These are phyloP conservation scores for Beris morrisii DNA, from an alignment of 2,888 invertebrate species.

Conservation along the genomic window DNA sequence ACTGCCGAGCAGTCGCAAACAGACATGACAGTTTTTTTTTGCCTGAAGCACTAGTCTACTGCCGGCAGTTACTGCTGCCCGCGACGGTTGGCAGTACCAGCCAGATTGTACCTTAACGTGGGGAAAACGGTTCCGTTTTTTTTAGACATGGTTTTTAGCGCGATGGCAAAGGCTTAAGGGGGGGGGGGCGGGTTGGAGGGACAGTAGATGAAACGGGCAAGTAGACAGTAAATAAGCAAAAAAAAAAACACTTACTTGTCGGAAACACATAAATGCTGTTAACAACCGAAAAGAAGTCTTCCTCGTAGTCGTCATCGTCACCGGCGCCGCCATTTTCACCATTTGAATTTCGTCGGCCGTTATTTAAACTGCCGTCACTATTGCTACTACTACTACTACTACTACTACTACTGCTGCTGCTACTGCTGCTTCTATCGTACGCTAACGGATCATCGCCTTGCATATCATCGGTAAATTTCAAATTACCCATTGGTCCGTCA, in stretches of 20 bases:
- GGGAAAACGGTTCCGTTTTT: too few relatives aligned
- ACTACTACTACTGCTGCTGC: background rate
- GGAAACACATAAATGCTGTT: slow-evolving; percentile 54
- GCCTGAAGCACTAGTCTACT: too few relatives aligned
- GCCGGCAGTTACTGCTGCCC: too few relatives aligned
- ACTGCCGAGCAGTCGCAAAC: too few relatives aligned
- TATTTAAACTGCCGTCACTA: background rate
- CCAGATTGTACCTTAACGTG: too few relatives aligned
- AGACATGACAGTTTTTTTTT: too few relatives aligned
- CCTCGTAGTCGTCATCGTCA: slow-evolving; percentile 41
- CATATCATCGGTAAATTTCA: slow-evolving; percentile 30
- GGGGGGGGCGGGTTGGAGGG: too few relatives aligned
- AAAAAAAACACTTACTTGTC: slow-evolving; percentile 45
- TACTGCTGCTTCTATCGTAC: slow-evolving; percentile 13
- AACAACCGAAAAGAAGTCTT: slow-evolving; percentile 49
- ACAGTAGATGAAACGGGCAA: too few relatives aligned
- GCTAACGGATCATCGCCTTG: slow-evolving; percentile 42
- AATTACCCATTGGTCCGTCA: too few relatives aligned
- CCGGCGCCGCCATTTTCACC: slow-evolving; percentile 34
- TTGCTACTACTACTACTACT: background rate
- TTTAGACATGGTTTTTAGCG: too few relatives aligned
- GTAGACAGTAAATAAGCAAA: background rate
- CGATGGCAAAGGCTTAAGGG: too few relatives aligned
- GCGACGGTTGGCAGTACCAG: too few relatives aligned
- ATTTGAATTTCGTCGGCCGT: background rate